Evolutionary conservation across 2,888 invertebrate genomes (phyloP).

Genomic region (Hyposoter dolosus): DNA sequence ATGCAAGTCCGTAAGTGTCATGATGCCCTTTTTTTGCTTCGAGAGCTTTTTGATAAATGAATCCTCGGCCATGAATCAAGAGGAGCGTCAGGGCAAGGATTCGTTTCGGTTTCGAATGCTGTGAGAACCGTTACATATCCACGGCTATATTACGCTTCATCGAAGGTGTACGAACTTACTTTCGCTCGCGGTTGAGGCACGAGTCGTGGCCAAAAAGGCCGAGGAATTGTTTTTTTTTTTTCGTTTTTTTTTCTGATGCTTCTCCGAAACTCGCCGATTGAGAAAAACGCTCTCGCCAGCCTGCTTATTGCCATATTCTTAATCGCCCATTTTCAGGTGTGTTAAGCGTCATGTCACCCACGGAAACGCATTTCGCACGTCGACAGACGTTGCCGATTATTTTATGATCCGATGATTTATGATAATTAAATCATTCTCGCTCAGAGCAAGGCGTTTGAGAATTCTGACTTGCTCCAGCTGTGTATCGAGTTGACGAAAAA

Average conservation of each 20-base stretch:
- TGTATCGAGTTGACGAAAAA: background rate
- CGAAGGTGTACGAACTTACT: constrained; percentile 48
- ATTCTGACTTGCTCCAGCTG: background rate
- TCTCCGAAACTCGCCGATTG: constrained; percentile 38
- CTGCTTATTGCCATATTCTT: constrained; percentile 6
- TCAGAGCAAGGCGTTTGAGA: background rate
- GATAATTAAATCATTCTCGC: constrained; percentile 23
- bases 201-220: constrained; percentile 42
- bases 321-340: constrained; percentile 11
- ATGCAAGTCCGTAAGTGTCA: background rate
- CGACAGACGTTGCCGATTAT: constrained; percentile 7
- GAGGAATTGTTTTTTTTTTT: constrained; percentile 1
- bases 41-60: constrained; percentile 41
- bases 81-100: constrained; percentile 26
- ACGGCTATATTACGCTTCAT: constrained; percentile 38
- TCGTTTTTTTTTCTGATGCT: constrained; percentile 38
- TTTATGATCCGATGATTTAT: background rate
- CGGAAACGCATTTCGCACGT: background rate
- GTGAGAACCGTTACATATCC: constrained; percentile 46
- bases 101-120: constrained; percentile 42
- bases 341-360: constrained; percentile 19
- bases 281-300: constrained; percentile 7
- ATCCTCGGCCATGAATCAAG: constrained; percentile 40
- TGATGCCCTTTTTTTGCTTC: constrained; percentile 23
- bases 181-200: constrained; percentile 57